Evolutionary conservation across 35 echinoderm and acorn worm species (phyloP).

Genomic region (Anneissia japonica): DNA sequence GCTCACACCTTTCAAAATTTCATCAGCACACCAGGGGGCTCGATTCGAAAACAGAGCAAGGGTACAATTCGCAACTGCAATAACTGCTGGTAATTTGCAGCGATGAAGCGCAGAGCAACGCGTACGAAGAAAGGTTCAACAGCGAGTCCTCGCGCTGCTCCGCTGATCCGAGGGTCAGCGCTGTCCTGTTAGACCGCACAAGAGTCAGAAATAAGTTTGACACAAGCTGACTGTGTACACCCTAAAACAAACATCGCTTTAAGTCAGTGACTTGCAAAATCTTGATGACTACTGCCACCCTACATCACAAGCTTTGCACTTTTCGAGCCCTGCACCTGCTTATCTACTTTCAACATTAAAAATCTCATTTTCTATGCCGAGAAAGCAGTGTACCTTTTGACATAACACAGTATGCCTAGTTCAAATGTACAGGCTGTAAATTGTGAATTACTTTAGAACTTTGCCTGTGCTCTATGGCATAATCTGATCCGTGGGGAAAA

Average conservation of each 20-base stretch:
- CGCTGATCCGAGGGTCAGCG: neutral
- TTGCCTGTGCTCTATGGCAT: neutral
- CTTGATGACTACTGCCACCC: neutral
- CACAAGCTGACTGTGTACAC: neutral
- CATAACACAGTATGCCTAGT: neutral
- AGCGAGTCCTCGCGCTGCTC: neutral
- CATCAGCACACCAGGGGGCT: neutral
- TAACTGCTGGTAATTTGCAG: neutral
- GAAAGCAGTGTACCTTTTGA: neutral
- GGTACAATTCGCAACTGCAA: neutral
- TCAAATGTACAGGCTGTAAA: neutral
- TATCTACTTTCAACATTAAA: neutral
- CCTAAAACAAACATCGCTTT: neutral
- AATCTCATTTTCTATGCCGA: neutral
- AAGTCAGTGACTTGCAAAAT: neutral
- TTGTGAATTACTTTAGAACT: neutral
- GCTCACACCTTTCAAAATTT: neutral
- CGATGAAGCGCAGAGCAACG: neutral
- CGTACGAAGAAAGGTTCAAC: neutral
- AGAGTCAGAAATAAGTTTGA: neutral
- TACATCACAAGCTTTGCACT: neutral
- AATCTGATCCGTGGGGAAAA: neutral
- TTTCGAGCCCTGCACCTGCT: neutral
- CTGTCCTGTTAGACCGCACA: neutral
- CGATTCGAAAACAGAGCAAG: neutral